phyloP scores from a whole-genome alignment of 2,888 invertebrate genomes.

The Lasioglossum lativentre region DNA sequence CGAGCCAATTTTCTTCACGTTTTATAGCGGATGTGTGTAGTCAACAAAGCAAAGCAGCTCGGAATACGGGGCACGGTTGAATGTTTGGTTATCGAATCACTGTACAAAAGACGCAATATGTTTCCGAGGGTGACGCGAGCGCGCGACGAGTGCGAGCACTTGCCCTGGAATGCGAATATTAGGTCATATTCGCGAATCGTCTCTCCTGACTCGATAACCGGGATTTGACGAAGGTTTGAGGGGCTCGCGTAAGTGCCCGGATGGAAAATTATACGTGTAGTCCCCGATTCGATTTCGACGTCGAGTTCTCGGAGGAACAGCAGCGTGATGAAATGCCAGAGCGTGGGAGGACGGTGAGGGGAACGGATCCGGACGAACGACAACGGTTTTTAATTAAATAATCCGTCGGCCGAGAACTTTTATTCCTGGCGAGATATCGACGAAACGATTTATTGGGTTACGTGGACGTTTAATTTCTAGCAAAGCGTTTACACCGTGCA shows the following conservation, averaged over 20 bases:
- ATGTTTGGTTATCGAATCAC: conserved; percentile 28
- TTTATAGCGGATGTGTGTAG: not conserved
- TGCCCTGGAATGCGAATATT: conserved; percentile 44
- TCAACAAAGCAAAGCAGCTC: not conserved
- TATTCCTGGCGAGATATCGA: conserved; percentile 67
- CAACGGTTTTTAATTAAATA: conserved; percentile 72
- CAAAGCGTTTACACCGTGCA: conserved; percentile 53
- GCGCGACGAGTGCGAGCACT: conserved; percentile 20
- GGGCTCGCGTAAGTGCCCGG: conserved; percentile 53
- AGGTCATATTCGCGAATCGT: conserved; percentile 40
- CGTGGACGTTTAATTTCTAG: conserved; percentile 70
- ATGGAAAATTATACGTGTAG: conserved; percentile 59
- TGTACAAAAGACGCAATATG: conserved; percentile 40
- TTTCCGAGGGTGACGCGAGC: conserved; percentile 31
- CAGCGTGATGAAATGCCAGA: conserved; percentile 12
- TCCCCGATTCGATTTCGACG: conserved; percentile 61
- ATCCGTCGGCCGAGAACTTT: conserved; percentile 67
- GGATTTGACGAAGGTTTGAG: conserved; percentile 59
- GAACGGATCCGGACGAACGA: conserved; percentile 13
- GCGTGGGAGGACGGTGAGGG: not conserved
- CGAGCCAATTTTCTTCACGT: not conserved
- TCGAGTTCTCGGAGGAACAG: conserved; percentile 37
- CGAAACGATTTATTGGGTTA: conserved; percentile 71
- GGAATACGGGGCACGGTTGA: conserved; percentile 18
- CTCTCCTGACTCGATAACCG: conserved; percentile 62